Base-by-base conservation (phyloP, 2,888 invertebrate genomes). In the Isotomurus palustris region DNA sequence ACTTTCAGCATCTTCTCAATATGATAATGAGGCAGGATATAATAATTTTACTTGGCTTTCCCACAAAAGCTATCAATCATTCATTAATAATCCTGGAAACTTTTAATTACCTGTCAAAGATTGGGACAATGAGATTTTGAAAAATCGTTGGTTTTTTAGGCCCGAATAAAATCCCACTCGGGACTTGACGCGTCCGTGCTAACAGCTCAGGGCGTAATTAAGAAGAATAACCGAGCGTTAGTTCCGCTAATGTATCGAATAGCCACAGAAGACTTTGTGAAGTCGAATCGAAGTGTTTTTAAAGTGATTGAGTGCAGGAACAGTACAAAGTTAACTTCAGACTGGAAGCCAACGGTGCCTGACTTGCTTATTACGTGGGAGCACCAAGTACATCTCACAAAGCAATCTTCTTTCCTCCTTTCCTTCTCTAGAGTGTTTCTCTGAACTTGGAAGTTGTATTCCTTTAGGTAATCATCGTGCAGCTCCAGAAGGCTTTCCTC, bases 281-380 rank as follows among this genome's bases (percentile, higher is more conserved):
- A 61, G 24, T 51, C 36, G 3, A 53, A 56, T 21, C 54, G 40
- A 14, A 56, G 53, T 14, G 51, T 21, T 8, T 68, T 68, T 41
- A 68, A 68, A 55, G 62, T 68, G 10, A 64, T 68, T 45, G 63
- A 68, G 28, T 65, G 65, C 38, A 48, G 65, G 17, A 63, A 68
- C 48, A 35, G 29, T 1, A 68, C 65, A 1, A 68, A 66, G 53
- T 36, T 68, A 14, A 53, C 40, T 40, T 58, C 63, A 2, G 65
- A 68, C 43, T 68, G 67, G 67, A 64, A 68, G 29, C 65, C 67
- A 12, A 56, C 52, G 40, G 29, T 68, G 5, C 58, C 64, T 6
- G 67, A 68, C 32, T 54, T 60, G 24, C 27, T 66, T 3, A 58
- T 64, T 44, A 43, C 60, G 21, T 41, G 56, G 12, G 56, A 63